Base-by-base conservation (phyloP, 2,888 invertebrate species). In the Anticlea derivata region DNA sequence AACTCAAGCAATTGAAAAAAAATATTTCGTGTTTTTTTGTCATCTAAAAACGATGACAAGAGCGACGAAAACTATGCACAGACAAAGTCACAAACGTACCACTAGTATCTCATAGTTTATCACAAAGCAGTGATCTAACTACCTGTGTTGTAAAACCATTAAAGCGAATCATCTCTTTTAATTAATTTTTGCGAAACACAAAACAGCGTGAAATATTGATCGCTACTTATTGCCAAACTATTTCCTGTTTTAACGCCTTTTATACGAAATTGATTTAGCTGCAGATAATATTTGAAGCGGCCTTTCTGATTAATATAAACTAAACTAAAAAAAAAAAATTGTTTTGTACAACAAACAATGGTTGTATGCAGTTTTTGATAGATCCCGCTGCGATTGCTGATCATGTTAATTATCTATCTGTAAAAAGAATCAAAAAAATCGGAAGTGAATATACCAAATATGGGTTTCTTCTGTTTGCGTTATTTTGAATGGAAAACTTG, bases 211-310 rank as follows among this genome's bases (percentile, higher is more conserved):
- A 41, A 60, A 60, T 55, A 50, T 51, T 60, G 55, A 57, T 60
- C 50, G 50, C 41, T 39, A 26, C 33, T 55, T 63, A 60, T 58
- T 44, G 63, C 58, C 20, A 47, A 34, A 0, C 73, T 73, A 75
- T 76, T 76, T 63, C 17, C 17, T 17, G 17, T 85, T 80, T 75
- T 81, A n/a, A n/a, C n/a, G n/a, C n/a, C n/a, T n/a, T n/a, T n/a
- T n/a, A n/a, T n/a, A 56, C 56, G 45, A 68, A 78, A 77, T 69
- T 60, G 70, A 75, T 79, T 74, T 61, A n/a, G 22, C 54, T 48
- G 70, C 68, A 75, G 78, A 66, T 71, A 66, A 70, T 60, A 33
- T 8, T 7, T 41, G 10, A 26, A 10, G 57, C 55, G 52, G 58
- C 45, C 55, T 33, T 60, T 65, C 58, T 64, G 64, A 67, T 74